Evolutionary conservation across 2,888 invertebrate genomes (phyloP).

Genomic region (Alloplasta piceator): DNA sequence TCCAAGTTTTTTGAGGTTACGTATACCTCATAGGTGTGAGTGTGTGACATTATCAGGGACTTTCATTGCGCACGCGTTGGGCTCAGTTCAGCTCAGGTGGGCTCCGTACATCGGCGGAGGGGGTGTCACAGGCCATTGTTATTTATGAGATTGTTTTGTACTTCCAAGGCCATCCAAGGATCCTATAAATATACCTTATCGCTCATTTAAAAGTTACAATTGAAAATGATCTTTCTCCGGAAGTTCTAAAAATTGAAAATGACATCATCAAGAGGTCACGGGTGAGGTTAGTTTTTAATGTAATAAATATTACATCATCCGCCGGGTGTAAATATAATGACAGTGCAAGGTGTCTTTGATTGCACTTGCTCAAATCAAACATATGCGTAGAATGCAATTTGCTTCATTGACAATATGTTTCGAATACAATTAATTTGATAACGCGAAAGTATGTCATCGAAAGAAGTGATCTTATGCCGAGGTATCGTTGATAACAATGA

Average conservation of each 20-base stretch:
- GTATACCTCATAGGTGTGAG: too few relatives aligned
- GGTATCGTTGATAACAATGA: slow-evolving; percentile 73
- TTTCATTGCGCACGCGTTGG: slow-evolving; percentile 12
- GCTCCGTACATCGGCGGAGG: too few relatives aligned
- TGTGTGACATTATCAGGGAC: slow-evolving; percentile 55
- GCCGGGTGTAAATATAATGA: slow-evolving; percentile 5
- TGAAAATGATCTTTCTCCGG: too few relatives aligned
- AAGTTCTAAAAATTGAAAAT: too few relatives aligned
- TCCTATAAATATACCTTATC: too few relatives aligned
- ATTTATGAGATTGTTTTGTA: background rate
- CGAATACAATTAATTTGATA: background rate
- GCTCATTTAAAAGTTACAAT: too few relatives aligned
- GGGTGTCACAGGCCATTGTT: too few relatives aligned
- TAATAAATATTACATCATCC: slow-evolving; percentile 3
- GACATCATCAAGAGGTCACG: too few relatives aligned
- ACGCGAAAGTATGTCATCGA: background rate
- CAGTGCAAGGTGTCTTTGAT: background rate
- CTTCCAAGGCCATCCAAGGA: background rate
- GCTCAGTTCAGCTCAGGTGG: too few relatives aligned
- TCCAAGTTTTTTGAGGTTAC: slow-evolving; percentile 32
- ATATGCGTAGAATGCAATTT: background rate
- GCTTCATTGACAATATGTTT: slow-evolving; percentile 34
- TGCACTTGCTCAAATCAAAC: background rate
- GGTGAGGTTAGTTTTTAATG: too few relatives aligned
- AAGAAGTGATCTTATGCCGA: slow-evolving; percentile 76